Evolutionary conservation across 2,113 vertebrate genomes (phyloP), one percentile per base, ranked within the genome.

Genomic region (Tapirus terrestris): DNA sequence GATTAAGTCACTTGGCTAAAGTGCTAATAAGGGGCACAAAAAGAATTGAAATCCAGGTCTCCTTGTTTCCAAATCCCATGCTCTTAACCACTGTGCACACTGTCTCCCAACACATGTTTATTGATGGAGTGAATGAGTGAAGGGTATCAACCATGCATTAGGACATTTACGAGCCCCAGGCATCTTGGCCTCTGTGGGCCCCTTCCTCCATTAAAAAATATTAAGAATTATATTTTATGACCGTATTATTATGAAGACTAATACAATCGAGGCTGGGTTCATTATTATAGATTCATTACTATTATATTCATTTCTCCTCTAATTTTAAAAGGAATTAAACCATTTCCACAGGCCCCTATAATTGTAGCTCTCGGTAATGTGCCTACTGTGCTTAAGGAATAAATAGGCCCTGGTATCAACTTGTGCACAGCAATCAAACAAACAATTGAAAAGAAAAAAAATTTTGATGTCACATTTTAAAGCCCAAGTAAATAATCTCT

Each of bases 281-380:
- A 89, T 67, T 79, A 94, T 43, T 77, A 90, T 9, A 65, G 29
- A 72, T 70, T 91, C 53, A 80, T 72, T 72, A 91, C 51, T 80
- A 53, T 80, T 80, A 56, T 68, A 61, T 87, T 95, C 23, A 93
- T 51, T 93, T 72, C 48, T 60, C 14, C 68, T 45, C 48, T 67
- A 39, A 80, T 85, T 94, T 94, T 85, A 82, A 90, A 95, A 75
- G 11, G 92, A 95, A 73, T 36, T 6, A 56, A 86, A 76, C 27
- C 31, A 70, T 87, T 89, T 85, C 84, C 67, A 70, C 5, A 3
- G 31, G 21, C 39, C 67, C 33, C 53, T 45, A 60, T 65, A 70
- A 81, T 13, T 17, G 17, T 29, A 14, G 20, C 18, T 80, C 53
- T 86, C 0, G 1, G 10, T 45, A 16, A 10, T 68, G 5, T 21